A percentile compares a stretch with the other conserved stretches of the same genome.
phyloP scores from a whole-genome alignment of 2,797 vertebrate genomes.

The Rhinophrynus dorsalis region DNA sequence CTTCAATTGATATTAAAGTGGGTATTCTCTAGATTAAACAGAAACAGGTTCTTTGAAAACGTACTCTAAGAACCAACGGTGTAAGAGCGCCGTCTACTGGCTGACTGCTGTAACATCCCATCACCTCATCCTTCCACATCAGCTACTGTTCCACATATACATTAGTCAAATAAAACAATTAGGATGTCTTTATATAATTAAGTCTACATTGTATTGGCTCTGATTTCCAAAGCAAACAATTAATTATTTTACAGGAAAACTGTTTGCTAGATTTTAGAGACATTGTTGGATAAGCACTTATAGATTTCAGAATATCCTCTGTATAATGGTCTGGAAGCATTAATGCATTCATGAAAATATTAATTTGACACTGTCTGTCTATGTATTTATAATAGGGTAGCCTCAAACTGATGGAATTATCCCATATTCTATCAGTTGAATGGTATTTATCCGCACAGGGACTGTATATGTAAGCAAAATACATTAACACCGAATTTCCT shows the following conservation, averaged over 20 bases:
- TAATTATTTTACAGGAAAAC: not conserved
- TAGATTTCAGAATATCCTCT: too few relatives aligned
- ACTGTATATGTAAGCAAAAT: too few relatives aligned
- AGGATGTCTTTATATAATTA: conserved; percentile 56
- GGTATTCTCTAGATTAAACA: conserved; percentile 23
- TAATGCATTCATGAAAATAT: too few relatives aligned
- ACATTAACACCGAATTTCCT: too few relatives aligned
- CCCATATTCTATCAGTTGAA: too few relatives aligned
- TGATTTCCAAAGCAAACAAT: not conserved
- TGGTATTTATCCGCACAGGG: too few relatives aligned
- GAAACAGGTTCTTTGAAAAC: conserved; percentile 20
- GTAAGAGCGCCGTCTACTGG: conserved; percentile 70
- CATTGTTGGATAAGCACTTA: not conserved
- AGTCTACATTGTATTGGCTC: not conserved
- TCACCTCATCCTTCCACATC: not conserved
- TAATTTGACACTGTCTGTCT: too few relatives aligned
- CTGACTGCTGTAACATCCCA: not conserved
- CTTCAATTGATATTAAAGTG: conserved; percentile 36
- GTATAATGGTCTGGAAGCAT: too few relatives aligned
- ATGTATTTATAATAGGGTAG: too few relatives aligned
- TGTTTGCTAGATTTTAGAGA: not conserved
- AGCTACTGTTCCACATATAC: not conserved
- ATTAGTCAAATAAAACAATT: conserved; percentile 59
- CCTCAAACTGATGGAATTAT: too few relatives aligned
- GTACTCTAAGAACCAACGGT: conserved; percentile 49